Conservation (phyloP, 2,797 vertebrate genomes). For the Spinibarbus caldwelli region DNA sequence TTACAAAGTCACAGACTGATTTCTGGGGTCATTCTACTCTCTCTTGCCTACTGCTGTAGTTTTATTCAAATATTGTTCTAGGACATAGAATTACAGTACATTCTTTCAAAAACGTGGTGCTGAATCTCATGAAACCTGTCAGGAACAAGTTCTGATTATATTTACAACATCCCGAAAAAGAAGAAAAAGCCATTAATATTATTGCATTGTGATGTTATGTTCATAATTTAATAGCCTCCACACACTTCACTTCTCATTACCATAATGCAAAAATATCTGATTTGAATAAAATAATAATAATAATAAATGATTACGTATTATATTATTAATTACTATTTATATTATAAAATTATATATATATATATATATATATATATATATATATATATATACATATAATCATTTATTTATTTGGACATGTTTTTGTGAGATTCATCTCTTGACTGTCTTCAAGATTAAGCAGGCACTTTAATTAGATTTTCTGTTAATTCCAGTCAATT, state of each 20-base stretch:
- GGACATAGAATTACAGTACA: slow-evolving; percentile 37
- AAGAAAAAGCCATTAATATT: background rate
- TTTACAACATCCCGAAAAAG: background rate
- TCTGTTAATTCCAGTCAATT: background rate
- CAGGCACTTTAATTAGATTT: background rate
- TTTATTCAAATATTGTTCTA: slow-evolving; percentile 65
- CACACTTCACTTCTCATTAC: background rate
- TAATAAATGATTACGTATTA: too few relatives aligned
- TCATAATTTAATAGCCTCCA: background rate
- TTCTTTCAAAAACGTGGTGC: too few relatives aligned
- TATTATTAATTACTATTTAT: too few relatives aligned
- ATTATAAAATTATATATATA: too few relatives aligned
- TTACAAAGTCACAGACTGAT: background rate
- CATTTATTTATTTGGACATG: background rate
- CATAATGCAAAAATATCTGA: too few relatives aligned
- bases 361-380: too few relatives aligned
- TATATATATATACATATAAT: background rate
- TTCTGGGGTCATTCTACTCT: slow-evolving; percentile 32
- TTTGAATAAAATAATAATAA: too few relatives aligned
- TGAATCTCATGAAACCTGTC: background rate
- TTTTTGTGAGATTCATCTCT: background rate
- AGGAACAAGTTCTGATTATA: background rate
- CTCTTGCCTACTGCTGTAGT: slow-evolving; percentile 56
- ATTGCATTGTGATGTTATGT: background rate
- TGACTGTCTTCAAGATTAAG: background rate